These are phyloP conservation scores for Corythucha ciliata DNA, from an alignment of 2,888 invertebrate genomes.

Conservation along the genomic window DNA sequence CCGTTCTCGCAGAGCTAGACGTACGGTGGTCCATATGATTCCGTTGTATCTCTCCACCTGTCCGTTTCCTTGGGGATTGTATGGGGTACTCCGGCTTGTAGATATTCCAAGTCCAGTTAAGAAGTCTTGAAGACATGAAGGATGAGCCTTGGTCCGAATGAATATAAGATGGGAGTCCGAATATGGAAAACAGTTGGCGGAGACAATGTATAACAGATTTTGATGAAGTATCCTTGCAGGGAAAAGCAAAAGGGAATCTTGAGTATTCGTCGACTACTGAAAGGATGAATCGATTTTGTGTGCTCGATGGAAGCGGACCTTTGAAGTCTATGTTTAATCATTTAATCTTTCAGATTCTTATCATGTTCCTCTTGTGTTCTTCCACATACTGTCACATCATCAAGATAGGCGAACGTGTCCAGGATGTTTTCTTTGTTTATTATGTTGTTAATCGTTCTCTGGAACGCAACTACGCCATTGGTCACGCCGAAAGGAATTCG, in stretches of 20 bases:
- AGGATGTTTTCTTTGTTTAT: no score
- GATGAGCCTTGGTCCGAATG: constrained; percentile 8
- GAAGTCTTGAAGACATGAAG: constrained; percentile 13
- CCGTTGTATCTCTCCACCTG: constrained; percentile 1
- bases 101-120: constrained; percentile 1
- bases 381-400: no score
- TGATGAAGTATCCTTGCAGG: constrained; percentile 15
- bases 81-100: constrained; percentile 17
- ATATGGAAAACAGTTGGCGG: constrained; percentile 1
- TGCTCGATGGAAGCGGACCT: constrained; percentile 2
- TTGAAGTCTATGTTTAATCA: constrained; percentile 6
- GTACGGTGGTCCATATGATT: constrained; percentile 9
- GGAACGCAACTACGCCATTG: no score
- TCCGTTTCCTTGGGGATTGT: constrained; percentile 18
- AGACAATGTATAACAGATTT: constrained; percentile 19
- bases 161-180: constrained; percentile 12
- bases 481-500: no score
- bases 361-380: no score
- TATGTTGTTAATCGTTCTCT: no score
- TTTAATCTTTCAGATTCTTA: no score
- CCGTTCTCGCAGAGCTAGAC: constrained; percentile 22
- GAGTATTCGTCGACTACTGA: constrained; percentile 24
- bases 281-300: constrained; percentile 18
- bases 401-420: no score
- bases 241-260: constrained; percentile 10